Evolutionary conservation across 2,888 invertebrate species (phyloP).

Genomic region (Erannis defoliaria): DNA sequence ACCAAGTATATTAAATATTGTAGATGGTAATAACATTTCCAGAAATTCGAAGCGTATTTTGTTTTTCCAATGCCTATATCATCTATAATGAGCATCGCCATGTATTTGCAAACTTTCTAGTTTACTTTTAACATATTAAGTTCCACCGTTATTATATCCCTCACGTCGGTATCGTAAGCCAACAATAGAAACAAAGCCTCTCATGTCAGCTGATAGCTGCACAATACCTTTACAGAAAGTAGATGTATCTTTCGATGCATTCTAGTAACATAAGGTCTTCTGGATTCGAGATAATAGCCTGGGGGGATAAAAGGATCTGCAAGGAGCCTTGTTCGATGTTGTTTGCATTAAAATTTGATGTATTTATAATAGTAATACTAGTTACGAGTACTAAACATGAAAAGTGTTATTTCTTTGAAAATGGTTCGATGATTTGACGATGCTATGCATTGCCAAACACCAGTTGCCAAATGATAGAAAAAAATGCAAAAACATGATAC

Average conservation of each 20-base stretch:
- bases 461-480: no score
- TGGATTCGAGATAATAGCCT: slow-evolving; percentile 8
- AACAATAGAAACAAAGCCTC: slow-evolving; percentile 29
- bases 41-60: not conserved
- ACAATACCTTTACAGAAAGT: slow-evolving; percentile 20
- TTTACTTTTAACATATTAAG: slow-evolving; percentile 9
- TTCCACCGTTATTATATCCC: slow-evolving; percentile 17
- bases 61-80: not conserved
- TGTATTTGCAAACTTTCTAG: not conserved
- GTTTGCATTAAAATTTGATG: not conserved
- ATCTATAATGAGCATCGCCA: not conserved
- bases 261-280: not conserved
- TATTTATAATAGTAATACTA: not conserved
- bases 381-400: no score
- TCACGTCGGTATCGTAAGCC: slow-evolving; percentile 12
- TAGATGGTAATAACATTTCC: no score
- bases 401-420: no score
- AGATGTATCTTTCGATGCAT: slow-evolving; percentile 9
- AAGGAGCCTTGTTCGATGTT: not conserved
- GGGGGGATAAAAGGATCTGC: slow-evolving; percentile 3
- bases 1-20: no score
- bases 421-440: no score
- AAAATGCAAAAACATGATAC: no score
- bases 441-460: no score
- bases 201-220: slow-evolving; percentile 18